Percentiles rank a stretch among this genome's conserved stretches.
Conservation (phyloP, 2,888 invertebrate species). For the Corythucha ciliata region DNA sequence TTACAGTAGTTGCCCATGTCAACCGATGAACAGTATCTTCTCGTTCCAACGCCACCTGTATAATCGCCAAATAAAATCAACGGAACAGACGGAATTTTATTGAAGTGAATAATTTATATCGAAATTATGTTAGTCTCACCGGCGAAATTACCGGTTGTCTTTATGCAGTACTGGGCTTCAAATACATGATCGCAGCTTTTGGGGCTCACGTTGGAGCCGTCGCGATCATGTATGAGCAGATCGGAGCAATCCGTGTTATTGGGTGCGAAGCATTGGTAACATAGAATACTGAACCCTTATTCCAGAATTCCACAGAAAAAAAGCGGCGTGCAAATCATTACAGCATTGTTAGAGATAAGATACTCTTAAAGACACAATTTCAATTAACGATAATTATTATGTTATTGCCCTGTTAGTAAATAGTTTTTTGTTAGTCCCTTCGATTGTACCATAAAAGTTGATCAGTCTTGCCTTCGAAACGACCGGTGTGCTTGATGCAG, state of each 20-base stretch:
- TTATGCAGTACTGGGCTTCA: constrained; percentile 74
- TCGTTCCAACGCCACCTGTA: constrained; percentile 79
- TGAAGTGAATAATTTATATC: neutral
- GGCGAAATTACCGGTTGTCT: constrained; percentile 50
- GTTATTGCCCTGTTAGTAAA: too few relatives aligned
- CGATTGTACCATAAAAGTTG: too few relatives aligned
- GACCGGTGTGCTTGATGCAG: constrained; percentile 88
- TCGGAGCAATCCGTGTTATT: constrained; percentile 57
- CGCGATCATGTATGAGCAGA: constrained; percentile 49
- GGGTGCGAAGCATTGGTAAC: constrained; percentile 68
- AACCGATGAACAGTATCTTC: constrained; percentile 74
- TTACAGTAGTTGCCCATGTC: constrained; percentile 85
- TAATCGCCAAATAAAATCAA: constrained; percentile 14
- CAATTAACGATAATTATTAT: too few relatives aligned
- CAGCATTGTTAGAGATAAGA: too few relatives aligned
- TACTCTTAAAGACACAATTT: too few relatives aligned
- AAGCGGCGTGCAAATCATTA: constrained; percentile 24
- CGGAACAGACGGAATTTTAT: neutral
- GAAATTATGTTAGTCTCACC: constrained; percentile 28
- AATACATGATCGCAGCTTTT: constrained; percentile 61
- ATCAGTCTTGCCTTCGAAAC: constrained; percentile 65
- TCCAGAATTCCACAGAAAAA: constrained; percentile 13
- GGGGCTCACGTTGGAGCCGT: constrained; percentile 45
- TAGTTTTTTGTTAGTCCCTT: neutral
- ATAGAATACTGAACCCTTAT: constrained; percentile 41